Evolutionary conservation across 2,888 invertebrate species (phyloP), one percentile per base, ranked within the genome.

Genomic region (Aspidiotus destructor): DNA sequence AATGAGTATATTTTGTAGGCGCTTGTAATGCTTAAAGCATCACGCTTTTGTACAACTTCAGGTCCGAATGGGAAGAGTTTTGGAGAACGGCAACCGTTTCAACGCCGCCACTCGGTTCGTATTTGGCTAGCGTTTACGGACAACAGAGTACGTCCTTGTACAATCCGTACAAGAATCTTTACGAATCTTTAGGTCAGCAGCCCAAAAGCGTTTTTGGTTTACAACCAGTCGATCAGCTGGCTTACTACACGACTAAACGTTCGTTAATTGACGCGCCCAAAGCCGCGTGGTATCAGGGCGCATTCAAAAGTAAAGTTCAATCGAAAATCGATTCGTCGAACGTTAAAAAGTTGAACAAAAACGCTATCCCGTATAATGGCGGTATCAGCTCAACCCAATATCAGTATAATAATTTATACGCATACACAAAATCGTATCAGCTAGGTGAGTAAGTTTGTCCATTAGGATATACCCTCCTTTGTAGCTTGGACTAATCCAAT

Each of bases 41-140:
- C 28, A 28, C 28, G 28, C 28, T 28, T 28, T 28, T 28, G 28
- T 28, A 28, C 28, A 5, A 52, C 62, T 48, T 42, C 69, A 73
- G 73, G 73, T 73, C 73, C 41, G 73, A 72, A 62, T 73, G 73
- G 73, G 71, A 72, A 28, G 73, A 73, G 62, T 73, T 72, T 60
- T 73, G 73, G 73, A 73, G 71, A 64, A 72, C 65, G 41, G 63
- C 63, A 15, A 68, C 70, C 16, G 41, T 41, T 17, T 42, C 62
- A 41, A n/a, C 44, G 48, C 52, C 28, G 57, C 17, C 57, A n/a
- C 28, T 28, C 28, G 41, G 52, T 60, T 57, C 11, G 60, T 44
- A 28, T 63, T 61, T 62, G 41, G 62, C 64, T 69, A 71, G 68
- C 65, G 69, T 62, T 64, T 68, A 70, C 60, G 28, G 28, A 28